Conservation (phyloP, 2,888 invertebrate genomes). For the Antheraea yamamai region DNA sequence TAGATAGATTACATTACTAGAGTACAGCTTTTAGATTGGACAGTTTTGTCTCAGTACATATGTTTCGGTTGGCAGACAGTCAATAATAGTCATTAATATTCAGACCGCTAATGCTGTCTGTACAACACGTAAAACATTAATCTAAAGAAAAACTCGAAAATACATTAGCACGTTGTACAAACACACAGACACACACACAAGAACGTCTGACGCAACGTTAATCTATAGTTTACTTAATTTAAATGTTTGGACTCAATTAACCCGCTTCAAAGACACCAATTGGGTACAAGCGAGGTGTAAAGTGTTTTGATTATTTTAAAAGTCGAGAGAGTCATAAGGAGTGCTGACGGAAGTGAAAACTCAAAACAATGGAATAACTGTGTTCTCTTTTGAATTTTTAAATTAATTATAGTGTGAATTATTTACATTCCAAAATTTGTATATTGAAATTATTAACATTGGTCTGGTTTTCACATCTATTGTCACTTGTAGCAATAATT, state of each 20-base stretch:
- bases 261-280: constrained; percentile 64
- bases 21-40: too few species aligned
- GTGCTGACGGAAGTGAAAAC: too few species aligned
- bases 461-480: too few species aligned
- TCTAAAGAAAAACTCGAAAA: constrained; percentile 54
- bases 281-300: constrained; percentile 37
- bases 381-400: too few species aligned
- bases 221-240: constrained; percentile 42
- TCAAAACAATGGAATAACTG: too few species aligned
- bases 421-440: too few species aligned
- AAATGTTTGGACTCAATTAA: constrained; percentile 60
- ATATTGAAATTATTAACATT: too few species aligned
- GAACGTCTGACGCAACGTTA: constrained; percentile 50
- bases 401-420: too few species aligned
- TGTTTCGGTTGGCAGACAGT: background rate
- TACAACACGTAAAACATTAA: constrained; percentile 34
- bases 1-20: too few species aligned
- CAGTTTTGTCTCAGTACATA: background rate
- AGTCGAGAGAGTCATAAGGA: too few species aligned
- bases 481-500: too few species aligned
- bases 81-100: background rate
- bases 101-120: background rate
- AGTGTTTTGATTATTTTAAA: background rate
- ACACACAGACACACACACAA: constrained; percentile 22
- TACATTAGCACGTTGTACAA: constrained; percentile 44